Evolutionary conservation across 1,140 invertebrate species (phyloP), one percentile per base, ranked within the genome.

Genomic region (Drosophila lini): DNA sequence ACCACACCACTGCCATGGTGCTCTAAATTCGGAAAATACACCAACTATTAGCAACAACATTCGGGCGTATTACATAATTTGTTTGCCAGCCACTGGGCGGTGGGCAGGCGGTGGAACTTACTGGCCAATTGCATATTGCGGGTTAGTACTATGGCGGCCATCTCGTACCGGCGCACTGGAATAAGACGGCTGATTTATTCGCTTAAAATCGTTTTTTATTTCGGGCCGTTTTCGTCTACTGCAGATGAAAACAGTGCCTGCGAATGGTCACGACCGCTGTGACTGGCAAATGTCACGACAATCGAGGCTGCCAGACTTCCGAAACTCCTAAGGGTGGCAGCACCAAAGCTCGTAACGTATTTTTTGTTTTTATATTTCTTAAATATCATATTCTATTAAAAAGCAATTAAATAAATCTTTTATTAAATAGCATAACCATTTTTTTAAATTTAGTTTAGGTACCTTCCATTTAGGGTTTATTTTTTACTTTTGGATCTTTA

Each of bases 61-160:
- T 28, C 47, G 63, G 5, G 5, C 36, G 52, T 44, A 85, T 83
- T 91, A 89, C 77, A 88, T 90, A 90, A 86, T 86, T 90, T 79
- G 16, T 13, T 59, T 55, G 61, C 50, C 57, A 38, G 19, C 8
- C 13, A 2, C 13, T 55, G 19, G 50, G 28, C 19, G 19, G 28
- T 7, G 50, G 19, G 8, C 15, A 15, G 31, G 28, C n/a, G 4
- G 22, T 4, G n/a, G 8, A 16, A 90, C 90, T 90, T 90, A 91
- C 90, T 91, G 71, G 90, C 86, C 58, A 91, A 55, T 57, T 91
- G 90, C 58, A 85, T 79, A 60, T 91, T 91, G 44, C 79, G 80
- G 65, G 81, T 82, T 73, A 91, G 80, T 67, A 91, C 91, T 65
- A 91, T 80, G 57, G 90, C 84, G 71, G 90, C 81, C 90, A 91